These are phyloP conservation scores for Dicentrarchus labrax DNA, from an alignment of 2,113 vertebrate species.

Conservation along the genomic window DNA sequence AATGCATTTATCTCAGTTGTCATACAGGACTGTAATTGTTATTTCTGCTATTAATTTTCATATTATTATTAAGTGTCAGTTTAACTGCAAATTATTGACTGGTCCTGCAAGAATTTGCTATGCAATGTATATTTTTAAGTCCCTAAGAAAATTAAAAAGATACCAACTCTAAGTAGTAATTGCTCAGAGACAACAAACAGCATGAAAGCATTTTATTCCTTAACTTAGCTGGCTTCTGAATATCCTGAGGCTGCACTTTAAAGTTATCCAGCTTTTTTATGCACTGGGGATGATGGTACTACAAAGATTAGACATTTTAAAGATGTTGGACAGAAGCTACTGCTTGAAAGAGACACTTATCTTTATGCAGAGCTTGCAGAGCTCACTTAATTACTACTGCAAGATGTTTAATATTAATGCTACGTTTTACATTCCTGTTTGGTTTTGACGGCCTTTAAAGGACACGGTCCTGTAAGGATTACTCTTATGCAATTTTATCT, in stretches of 20 bases:
- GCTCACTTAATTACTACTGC: slow-evolving; percentile 23
- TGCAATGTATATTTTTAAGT: background rate
- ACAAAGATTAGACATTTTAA: background rate
- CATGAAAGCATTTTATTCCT: slow-evolving; percentile 26
- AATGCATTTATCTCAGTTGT: background rate
- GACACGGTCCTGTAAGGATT: slow-evolving; percentile 20
- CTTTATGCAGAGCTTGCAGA: slow-evolving; percentile 43
- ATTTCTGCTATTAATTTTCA: background rate
- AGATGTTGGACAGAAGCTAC: slow-evolving; percentile 11
- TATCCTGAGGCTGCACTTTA: background rate
- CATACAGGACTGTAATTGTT: background rate
- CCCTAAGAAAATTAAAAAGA: background rate
- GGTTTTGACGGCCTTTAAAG: slow-evolving; percentile 23
- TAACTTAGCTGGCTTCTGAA: slow-evolving; percentile 1
- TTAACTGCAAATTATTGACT: background rate
- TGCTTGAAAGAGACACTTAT: slow-evolving; percentile 19
- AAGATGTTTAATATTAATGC: slow-evolving; percentile 18
- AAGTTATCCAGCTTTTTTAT: slow-evolving; percentile 10
- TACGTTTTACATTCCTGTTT: slow-evolving; percentile 49
- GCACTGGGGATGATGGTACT: background rate
- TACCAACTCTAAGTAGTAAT: background rate
- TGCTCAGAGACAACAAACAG: slow-evolving; percentile 15
- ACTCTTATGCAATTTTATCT: slow-evolving; percentile 47
- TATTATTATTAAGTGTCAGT: background rate
- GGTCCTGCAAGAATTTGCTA: slow-evolving; percentile 1